A percentile compares a stretch with the other conserved stretches of the same genome.
Evolutionary conservation across 2,888 invertebrate species (phyloP).

Genomic region (Globia sparganii): DNA sequence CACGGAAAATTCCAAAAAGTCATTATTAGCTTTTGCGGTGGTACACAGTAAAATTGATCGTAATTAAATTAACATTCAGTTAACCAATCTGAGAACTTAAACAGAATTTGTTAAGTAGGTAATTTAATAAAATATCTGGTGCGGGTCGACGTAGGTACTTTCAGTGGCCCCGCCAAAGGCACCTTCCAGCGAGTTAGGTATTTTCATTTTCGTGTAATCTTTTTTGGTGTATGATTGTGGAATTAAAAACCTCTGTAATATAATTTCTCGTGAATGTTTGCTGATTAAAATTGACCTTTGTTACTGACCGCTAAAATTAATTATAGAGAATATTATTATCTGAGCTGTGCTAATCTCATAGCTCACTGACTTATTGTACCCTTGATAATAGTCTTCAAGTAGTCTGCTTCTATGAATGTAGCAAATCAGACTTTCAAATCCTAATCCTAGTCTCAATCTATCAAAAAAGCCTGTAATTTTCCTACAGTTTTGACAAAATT

Average conservation of each 20-base stretch:
- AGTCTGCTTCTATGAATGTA: not conserved
- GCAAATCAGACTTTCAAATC: not conserved
- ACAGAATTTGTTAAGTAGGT: conserved; percentile 80
- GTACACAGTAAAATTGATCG: conserved; percentile 81
- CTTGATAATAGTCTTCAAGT: conserved; percentile 2
- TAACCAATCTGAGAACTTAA: conserved; percentile 79
- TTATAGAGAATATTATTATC: not conserved
- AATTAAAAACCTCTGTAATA: conserved; percentile 46
- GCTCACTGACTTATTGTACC: not conserved
- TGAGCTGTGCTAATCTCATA: not conserved
- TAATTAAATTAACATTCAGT: conserved; percentile 83
- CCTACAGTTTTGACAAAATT: not conserved
- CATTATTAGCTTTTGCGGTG: conserved; percentile 81
- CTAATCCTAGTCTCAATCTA: not conserved
- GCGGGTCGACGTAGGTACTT: conserved; percentile 43
- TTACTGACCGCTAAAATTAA: not conserved
- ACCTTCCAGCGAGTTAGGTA: conserved; percentile 26
- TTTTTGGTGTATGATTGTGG: conserved; percentile 40
- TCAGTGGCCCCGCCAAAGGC: conserved; percentile 42
- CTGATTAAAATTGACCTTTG: conserved; percentile 41
- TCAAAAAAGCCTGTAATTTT: not conserved
- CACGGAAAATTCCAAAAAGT: conserved; percentile 76
- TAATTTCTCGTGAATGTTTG: conserved; percentile 20
- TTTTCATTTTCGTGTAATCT: conserved; percentile 32
- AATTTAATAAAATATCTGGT: conserved; percentile 78